phyloP scores from a whole-genome alignment of 2,797 vertebrate genomes.

The Ptychobarbus kaznakovi region DNA sequence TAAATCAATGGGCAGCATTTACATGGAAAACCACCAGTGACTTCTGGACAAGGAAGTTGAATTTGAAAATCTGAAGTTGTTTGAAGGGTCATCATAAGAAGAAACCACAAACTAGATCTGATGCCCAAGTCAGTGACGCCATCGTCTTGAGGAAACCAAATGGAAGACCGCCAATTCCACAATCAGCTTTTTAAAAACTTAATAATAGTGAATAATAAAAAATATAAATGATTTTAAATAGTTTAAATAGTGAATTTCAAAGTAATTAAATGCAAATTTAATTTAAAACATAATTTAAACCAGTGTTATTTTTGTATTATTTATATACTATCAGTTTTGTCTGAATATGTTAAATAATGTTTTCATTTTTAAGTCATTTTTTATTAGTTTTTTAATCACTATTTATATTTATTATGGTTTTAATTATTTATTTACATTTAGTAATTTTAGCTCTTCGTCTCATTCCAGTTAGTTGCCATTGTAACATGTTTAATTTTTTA shows the following conservation, averaged over 20 bases:
- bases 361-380: not conserved
- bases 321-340: not conserved
- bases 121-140: constrained; percentile 12
- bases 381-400: not conserved
- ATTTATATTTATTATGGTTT: not conserved
- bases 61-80: constrained; percentile 41
- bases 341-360: not conserved
- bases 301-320: not conserved
- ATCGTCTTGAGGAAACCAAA: not conserved
- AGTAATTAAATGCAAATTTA: not conserved
- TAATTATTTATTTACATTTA: not conserved
- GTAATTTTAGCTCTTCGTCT: not conserved
- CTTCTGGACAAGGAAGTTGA: constrained; percentile 34
- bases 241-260: not conserved
- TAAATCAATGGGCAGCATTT: constrained; percentile 60
- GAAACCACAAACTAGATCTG: constrained; percentile 22
- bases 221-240: not conserved
- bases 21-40: constrained; percentile 24
- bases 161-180: not conserved
- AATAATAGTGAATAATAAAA: not conserved
- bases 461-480: not conserved
- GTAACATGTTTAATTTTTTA: not conserved
- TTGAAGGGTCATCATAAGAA: constrained; percentile 21
- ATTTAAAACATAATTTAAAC: not conserved
- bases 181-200: not conserved